Conservation (phyloP, 2,113 vertebrate genomes). For the Chrysochloris asiatica region DNA sequence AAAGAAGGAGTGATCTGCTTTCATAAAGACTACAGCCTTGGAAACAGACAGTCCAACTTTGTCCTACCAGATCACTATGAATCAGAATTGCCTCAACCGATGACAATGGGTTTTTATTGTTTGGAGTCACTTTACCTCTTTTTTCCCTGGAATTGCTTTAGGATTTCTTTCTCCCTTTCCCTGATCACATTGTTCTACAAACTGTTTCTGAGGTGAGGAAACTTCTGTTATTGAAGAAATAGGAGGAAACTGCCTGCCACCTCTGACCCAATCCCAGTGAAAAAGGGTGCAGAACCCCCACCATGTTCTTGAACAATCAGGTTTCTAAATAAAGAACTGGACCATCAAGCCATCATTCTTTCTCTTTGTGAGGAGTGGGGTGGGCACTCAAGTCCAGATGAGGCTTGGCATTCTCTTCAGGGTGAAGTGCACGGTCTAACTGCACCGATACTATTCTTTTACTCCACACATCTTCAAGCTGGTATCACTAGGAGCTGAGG, state of each 20-base stretch:
- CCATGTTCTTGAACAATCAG: constrained; percentile 66
- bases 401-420: background rate
- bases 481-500: background rate
- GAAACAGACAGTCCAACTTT: background rate
- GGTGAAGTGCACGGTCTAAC: background rate
- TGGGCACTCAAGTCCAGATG: background rate
- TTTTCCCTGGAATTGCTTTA: background rate
- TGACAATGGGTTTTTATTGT: background rate
- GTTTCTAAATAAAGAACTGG: constrained; percentile 80
- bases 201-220: background rate
- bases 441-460: background rate
- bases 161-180: background rate
- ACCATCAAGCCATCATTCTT: constrained; percentile 23
- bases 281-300: background rate
- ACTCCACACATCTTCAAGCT: background rate
- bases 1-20: background rate
- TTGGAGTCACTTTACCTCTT: background rate
- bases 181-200: background rate
- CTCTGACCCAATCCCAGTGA: constrained; percentile 30
- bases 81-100: background rate
- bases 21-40: background rate
- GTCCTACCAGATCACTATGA: background rate
- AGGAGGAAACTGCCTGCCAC: background rate
- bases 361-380: background rate
- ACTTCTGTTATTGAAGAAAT: constrained; percentile 36